Percentiles rank a stretch among this genome's conserved stretches.
These are phyloP conservation scores for Sciurus vulgaris DNA, from an alignment of 2,797 vertebrate genomes.

Conservation along the genomic window DNA sequence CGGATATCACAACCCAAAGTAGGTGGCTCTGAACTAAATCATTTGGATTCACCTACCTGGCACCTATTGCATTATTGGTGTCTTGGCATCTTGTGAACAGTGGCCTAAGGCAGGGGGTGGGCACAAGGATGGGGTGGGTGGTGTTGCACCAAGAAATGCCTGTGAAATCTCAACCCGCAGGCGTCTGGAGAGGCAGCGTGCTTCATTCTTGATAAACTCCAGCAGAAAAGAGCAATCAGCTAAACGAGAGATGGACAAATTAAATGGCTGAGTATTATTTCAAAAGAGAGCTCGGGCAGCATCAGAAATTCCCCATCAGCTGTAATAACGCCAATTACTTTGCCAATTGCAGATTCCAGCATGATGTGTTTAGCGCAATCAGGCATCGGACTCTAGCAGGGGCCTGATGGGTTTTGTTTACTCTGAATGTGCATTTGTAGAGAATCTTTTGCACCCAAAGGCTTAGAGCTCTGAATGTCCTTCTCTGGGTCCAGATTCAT, in stretches of 20 bases:
- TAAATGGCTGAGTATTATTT: conserved; percentile 87
- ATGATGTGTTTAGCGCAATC: conserved; percentile 87
- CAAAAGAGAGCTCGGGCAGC: conserved; percentile 84
- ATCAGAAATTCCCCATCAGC: conserved; percentile 90
- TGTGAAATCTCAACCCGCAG: conserved; percentile 68
- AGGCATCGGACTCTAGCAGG: conserved; percentile 82
- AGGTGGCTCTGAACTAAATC: not conserved
- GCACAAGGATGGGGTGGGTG: not conserved
- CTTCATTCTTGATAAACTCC: conserved; percentile 78
- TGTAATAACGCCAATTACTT: conserved; percentile 89
- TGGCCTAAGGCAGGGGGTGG: not conserved
- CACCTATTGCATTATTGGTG: not conserved
- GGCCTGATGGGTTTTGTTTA: conserved; percentile 86
- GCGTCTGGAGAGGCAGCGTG: conserved; percentile 45
- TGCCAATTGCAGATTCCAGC: conserved; percentile 88
- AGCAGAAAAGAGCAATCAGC: conserved; percentile 87
- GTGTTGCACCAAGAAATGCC: not conserved
- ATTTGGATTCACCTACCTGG: not conserved
- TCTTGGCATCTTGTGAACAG: conserved; percentile 7
- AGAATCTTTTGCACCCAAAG: conserved; percentile 60
- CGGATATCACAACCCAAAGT: not conserved
- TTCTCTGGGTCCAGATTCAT: not conserved
- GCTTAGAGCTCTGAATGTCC: conserved; percentile 26
- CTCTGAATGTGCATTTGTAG: conserved; percentile 84
- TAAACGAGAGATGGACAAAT: conserved; percentile 86